A percentile compares a stretch with the other conserved stretches of the same genome.
Conservation (phyloP, 37 sponge, comb jelly and placozoan genomes). For the Spongilla lacustris region DNA sequence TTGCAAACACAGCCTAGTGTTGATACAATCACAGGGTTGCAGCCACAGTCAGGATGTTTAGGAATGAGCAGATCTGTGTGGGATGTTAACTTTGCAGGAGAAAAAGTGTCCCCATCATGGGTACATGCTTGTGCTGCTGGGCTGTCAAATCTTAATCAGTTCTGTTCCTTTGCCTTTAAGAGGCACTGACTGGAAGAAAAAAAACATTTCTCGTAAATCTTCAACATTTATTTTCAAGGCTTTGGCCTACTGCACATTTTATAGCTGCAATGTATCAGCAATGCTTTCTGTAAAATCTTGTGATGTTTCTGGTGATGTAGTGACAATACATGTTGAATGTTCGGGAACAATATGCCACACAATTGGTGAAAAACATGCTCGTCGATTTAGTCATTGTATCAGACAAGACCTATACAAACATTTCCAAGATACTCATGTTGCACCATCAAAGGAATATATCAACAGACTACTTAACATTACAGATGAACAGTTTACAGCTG, state of each 20-base stretch:
- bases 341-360: not conserved
- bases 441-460: not conserved
- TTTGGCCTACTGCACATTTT: not conserved
- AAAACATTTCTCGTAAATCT: not conserved
- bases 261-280: not conserved
- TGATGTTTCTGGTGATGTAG: not conserved
- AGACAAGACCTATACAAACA: not conserved
- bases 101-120: not conserved
- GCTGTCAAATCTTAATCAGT: constrained; percentile 3
- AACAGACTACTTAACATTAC: not conserved
- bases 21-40: too few relatives aligned
- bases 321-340: not conserved
- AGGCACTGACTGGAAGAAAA: constrained; percentile 9
- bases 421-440: too few relatives aligned
- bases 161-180: constrained; percentile 11
- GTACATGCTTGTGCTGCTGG: not conserved
- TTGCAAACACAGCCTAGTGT: too few relatives aligned
- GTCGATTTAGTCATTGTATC: not conserved
- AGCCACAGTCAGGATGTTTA: too few relatives aligned
- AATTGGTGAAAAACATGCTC: not conserved
- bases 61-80: too few relatives aligned
- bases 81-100: too few relatives aligned
- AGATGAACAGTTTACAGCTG: constrained; percentile 2
- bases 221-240: constrained; percentile 2
- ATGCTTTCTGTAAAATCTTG: not conserved